A percentile compares a stretch with the other conserved stretches of the same genome.
Evolutionary conservation across 2,888 invertebrate species (phyloP).

Genomic region (Vanessa cardui): DNA sequence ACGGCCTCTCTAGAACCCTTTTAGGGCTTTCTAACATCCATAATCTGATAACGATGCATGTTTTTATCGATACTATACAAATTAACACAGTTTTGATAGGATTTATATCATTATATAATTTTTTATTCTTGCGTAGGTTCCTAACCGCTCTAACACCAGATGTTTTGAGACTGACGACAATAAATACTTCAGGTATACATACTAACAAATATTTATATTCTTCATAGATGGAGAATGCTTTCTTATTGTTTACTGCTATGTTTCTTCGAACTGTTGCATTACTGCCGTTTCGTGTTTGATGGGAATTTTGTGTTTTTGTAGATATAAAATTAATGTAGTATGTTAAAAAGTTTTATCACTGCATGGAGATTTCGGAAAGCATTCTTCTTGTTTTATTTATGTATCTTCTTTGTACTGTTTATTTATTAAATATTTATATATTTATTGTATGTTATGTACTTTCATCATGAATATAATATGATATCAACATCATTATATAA

Average conservation of each 20-base stretch:
- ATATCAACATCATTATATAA: conserved; percentile 18
- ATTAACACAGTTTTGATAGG: conserved; percentile 26
- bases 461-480: conserved; percentile 25
- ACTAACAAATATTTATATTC: conserved; percentile 54
- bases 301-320: conserved; percentile 46
- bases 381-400: conserved; percentile 65
- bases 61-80: conserved; percentile 40
- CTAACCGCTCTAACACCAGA: conserved; percentile 82
- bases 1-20: conserved; percentile 56
- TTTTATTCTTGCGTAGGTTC: conserved; percentile 72
- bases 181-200: conserved; percentile 79
- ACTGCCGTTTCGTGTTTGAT: conserved; percentile 39
- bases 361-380: conserved; percentile 68
- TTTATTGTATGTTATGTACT: conserved; percentile 32
- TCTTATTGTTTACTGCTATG: conserved; percentile 51
- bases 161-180: conserved; percentile 81
- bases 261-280: conserved; percentile 25
- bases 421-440: conserved; percentile 25
- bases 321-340: conserved; percentile 25
- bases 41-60: conserved; percentile 16
- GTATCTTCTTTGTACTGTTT: conserved; percentile 33
- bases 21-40: conserved; percentile 34
- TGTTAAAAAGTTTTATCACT: conserved; percentile 38
- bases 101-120: conserved; percentile 22
- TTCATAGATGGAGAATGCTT: conserved; percentile 77